Base-by-base conservation (phyloP, 2,797 vertebrate species). In the Gymnocypris eckloni region DNA sequence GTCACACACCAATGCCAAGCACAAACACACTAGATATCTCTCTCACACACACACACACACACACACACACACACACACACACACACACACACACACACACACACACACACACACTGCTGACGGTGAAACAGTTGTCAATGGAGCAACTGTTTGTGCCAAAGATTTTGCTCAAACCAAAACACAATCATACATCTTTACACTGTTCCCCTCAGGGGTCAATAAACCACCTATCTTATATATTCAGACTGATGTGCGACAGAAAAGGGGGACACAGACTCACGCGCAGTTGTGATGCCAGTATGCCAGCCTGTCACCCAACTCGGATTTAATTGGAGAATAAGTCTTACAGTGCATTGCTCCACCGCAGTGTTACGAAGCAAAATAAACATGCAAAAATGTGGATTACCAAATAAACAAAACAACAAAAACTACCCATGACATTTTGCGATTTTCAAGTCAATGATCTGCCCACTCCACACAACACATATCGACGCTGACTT, bases 271-370 rank as follows among this genome's bases (percentile, higher is more conserved):
- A 85, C 39, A 48, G 71, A 77, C 50, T 73, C 39, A 56, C 71
- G 56, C 25, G 15, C 39, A 73, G 25, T 67, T 54, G 83, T 88
- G 72, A 73, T 90, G 89, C 87, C 84, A 88, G 90, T 84, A 89
- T 86, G 79, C 86, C 90, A 79, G 43, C 66, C 82, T 52, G 79
- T 77, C 83, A 61, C 22, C 48, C 66, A 50, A 56, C 52, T 33
- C 37, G 15, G 48, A 71, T 56, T 56, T 75, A 87, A 81, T 76
- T 76, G 48, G 41, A 79, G 54, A 70, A 77, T 50, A 76, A 52
- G 81, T 86, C 73, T 82, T 70, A 86, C 11, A 86, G 52, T 79
- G 64, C 45, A 66, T 79, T 22, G 50, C 72, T 76, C 72, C 72
- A 82, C 48, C 45, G 59, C 77, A 84, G 54, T 76, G 67, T 81